phyloP scores from a whole-genome alignment of 2,113 vertebrate species.

The Hyperoodon ampullatus region DNA sequence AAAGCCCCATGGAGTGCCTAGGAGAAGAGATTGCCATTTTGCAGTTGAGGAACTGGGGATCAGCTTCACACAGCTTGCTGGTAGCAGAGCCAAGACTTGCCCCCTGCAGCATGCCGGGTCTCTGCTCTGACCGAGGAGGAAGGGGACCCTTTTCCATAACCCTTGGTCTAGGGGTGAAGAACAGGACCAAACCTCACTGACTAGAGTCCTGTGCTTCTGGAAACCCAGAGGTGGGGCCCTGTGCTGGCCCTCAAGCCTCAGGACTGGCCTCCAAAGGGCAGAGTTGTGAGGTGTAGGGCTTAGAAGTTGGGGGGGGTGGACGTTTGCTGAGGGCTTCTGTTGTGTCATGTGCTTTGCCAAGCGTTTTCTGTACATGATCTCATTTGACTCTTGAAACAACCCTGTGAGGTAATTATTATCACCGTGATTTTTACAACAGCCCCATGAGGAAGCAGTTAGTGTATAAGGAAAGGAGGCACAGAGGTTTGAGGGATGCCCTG shows the following conservation, averaged over 20 bases:
- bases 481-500: neutral
- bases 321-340: neutral
- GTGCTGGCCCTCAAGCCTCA: neutral
- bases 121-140: neutral
- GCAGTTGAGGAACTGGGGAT: neutral
- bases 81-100: neutral
- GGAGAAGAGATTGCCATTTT: neutral
- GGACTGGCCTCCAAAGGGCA: neutral
- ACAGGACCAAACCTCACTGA: neutral
- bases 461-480: neutral
- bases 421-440: neutral
- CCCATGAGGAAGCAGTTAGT: neutral
- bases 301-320: neutral
- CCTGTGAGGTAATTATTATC: neutral
- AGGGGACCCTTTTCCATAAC: neutral
- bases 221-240: neutral
- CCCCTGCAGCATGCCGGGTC: neutral
- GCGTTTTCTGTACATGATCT: conserved; percentile 41
- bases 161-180: neutral
- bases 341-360: neutral
- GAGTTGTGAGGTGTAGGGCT: neutral
- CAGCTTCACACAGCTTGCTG: neutral
- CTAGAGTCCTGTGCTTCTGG: neutral
- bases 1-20: neutral
- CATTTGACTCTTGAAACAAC: conserved; percentile 42